A percentile compares a stretch with the other conserved stretches of the same genome.
Conservation (phyloP, 2,113 vertebrate genomes). For the Ariopsis seemanni region DNA sequence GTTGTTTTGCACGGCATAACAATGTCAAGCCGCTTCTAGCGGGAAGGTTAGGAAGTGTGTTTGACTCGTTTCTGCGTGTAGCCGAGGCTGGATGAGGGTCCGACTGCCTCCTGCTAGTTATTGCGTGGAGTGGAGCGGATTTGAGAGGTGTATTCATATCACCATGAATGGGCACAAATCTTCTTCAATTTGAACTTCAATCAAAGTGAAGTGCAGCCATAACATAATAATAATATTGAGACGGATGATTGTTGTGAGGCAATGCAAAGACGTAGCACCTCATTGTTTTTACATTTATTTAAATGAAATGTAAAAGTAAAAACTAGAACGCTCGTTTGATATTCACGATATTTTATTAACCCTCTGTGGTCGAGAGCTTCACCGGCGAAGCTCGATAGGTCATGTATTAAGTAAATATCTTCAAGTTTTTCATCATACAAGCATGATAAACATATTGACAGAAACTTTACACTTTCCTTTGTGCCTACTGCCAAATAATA, state of each 20-base stretch:
- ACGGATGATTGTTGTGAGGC: not conserved
- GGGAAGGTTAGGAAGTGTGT: not conserved
- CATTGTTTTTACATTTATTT: not conserved
- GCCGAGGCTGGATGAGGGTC: not conserved
- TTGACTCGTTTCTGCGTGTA: not conserved
- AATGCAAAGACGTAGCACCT: not conserved
- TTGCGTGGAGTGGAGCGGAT: not conserved
- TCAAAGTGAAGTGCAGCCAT: not conserved
- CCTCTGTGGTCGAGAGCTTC: no score
- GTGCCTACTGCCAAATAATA: no score
- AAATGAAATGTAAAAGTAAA: not conserved
- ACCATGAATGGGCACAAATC: not conserved
- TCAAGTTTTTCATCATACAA: no score
- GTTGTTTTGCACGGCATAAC: not conserved
- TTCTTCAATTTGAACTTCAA: not conserved
- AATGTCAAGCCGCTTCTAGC: not conserved
- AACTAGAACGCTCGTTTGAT: no score
- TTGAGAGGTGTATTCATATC: not conserved
- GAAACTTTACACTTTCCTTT: no score
- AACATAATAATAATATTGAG: not conserved
- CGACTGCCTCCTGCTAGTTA: not conserved
- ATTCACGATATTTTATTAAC: no score
- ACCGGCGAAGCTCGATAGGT: no score
- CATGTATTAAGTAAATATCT: no score
- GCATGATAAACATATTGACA: no score